Base-by-base conservation (phyloP, 1,140 invertebrate genomes). In the Heliconius congener region DNA sequence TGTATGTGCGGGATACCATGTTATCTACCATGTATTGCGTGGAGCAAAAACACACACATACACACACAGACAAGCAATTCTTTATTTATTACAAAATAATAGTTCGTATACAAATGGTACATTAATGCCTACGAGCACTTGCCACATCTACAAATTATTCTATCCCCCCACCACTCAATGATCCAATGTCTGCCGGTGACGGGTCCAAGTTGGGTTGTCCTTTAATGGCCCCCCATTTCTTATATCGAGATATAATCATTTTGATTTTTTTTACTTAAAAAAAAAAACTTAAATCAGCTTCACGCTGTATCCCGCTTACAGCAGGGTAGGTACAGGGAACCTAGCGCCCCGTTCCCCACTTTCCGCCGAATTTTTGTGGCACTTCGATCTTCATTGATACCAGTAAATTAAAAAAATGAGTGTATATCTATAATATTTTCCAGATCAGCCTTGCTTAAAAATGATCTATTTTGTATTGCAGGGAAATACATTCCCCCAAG, bases 201-300 rank as follows among this genome's bases (percentile, higher is more conserved):
- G 23, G 60, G 27, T 30, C 30, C 27, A 66, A 66, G 60, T 30
- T 11, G 23, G 60, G 27, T 5, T 30, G 60, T 66, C 60, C 19
- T 60, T 11, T 66, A 66, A 66, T 66, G 23, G 60, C 60, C 60
- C 60, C 60, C 60, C 27, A 2, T 37, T 66, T 30, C 60, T 66
- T 66, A 66, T 66, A 66, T 66, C 27, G 27, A 66, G 9, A 66
- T 66, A 13, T 66, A 66, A 30, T 66, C 60, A 30, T 66, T 66
- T 66, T 30, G 9, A 30, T 16, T 66, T 13, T 30, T 57, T n/a
- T 57, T 57, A 8, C n/a, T 23, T 57, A 42, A 13, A 42, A 16
- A 13, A 23, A 46, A 46, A 13, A 13, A 42, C 39, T 9, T 46
- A 13, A 46, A 11, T 46, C 8, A 57, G 0, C 19, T 57, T 23